These are phyloP conservation scores for Bolinopsis microptera DNA, from an alignment of 37 sponge, comb jelly and placozoan genomes.

Conservation along the genomic window DNA sequence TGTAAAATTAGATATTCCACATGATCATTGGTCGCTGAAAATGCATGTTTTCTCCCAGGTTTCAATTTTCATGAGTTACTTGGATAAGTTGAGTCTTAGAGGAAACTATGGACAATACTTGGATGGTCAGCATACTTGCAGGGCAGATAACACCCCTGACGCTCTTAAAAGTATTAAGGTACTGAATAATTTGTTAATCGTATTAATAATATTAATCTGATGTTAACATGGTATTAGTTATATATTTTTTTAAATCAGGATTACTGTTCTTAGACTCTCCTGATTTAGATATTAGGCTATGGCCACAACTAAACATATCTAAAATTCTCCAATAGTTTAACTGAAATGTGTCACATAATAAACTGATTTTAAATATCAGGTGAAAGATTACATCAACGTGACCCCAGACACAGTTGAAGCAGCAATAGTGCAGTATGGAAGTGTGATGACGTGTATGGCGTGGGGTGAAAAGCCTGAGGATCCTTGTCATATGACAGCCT, in stretches of 20 bases:
- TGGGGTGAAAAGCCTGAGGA: neutral
- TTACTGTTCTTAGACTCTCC: no score
- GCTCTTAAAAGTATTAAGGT: neutral
- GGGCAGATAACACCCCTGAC: neutral
- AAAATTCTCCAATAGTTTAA: no score
- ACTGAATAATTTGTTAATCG: no score
- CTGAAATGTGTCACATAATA: neutral
- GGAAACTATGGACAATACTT: neutral
- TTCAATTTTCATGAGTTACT: neutral
- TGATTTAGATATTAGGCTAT: no score
- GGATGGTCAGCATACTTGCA: neutral
- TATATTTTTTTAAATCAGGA: no score
- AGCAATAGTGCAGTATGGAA: neutral
- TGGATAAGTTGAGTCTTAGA: neutral
- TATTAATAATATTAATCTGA: no score
- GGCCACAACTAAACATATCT: no score
- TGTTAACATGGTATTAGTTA: no score
- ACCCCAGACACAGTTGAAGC: slow-evolving; percentile 26
- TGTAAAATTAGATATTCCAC: no score
- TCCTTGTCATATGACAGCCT: neutral
- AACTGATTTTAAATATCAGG: neutral
- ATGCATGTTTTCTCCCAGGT: no score
- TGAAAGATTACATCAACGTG: neutral
- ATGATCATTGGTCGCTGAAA: no score
- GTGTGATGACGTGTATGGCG: slow-evolving; percentile 27